A percentile compares a stretch with the other conserved stretches of the same genome.
phyloP scores from a whole-genome alignment of 92 coral and sea anemone species.

The Epizoanthus illoricatus region DNA sequence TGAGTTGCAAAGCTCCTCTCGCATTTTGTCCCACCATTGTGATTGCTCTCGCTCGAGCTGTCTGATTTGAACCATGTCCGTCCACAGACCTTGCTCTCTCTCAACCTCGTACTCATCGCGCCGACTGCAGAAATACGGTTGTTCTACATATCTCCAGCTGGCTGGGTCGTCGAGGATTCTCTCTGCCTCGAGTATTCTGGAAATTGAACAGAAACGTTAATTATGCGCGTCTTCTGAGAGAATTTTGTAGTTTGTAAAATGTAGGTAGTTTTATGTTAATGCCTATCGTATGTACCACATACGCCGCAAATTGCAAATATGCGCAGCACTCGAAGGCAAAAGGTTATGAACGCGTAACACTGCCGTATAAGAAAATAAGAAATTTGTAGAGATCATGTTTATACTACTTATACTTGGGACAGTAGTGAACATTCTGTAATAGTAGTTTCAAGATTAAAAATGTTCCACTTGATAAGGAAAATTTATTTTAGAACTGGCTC shows the following conservation, averaged over 20 bases:
- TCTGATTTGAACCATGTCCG: background rate
- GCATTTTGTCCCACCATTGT: constrained; percentile 16
- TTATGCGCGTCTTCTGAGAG: background rate
- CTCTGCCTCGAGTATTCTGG: constrained; percentile 6
- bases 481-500: too few relatives aligned
- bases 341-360: too few relatives aligned
- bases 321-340: too few relatives aligned
- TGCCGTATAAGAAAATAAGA: too few relatives aligned
- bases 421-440: too few relatives aligned
- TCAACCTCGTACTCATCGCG: constrained; percentile 6
- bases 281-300: background rate
- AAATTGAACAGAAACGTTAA: background rate
- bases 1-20: too few relatives aligned
- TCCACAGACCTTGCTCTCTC: background rate
- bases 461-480: too few relatives aligned
- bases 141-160: constrained; percentile 13
- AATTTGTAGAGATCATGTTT: too few relatives aligned
- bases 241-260: background rate
- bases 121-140: background rate
- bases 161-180: constrained; percentile 13
- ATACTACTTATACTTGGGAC: too few relatives aligned
- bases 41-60: background rate
- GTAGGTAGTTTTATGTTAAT: background rate
- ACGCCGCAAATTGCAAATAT: too few relatives aligned
- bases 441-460: too few relatives aligned